phyloP scores from a whole-genome alignment of 2,113 vertebrate species.

The Triplophysa dalaica region DNA sequence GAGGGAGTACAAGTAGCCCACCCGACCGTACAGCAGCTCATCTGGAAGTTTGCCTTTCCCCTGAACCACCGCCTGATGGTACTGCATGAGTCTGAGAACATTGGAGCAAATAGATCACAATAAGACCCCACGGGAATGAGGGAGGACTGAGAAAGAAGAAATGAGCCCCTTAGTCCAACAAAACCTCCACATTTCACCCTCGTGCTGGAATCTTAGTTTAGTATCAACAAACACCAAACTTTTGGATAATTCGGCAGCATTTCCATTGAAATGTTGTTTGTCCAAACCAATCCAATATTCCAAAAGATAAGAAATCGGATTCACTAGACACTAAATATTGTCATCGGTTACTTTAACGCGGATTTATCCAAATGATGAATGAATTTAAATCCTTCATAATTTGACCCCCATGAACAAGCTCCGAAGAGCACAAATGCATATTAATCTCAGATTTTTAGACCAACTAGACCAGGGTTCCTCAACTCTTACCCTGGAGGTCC shows the following conservation, averaged over 20 bases:
- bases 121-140: constrained; percentile 20
- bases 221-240: constrained; percentile 3
- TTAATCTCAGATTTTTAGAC: no score
- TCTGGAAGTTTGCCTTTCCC: constrained; percentile 78
- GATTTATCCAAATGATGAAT: no score
- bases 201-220: neutral
- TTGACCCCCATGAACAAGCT: no score
- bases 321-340: neutral
- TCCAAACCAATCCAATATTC: neutral
- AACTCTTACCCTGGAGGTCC: no score
- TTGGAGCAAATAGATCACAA: constrained; percentile 16
- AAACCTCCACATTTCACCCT: constrained; percentile 7
- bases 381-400: no score
- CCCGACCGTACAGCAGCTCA: constrained; percentile 89
- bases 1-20: constrained; percentile 88
- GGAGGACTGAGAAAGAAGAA: neutral
- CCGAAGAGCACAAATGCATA: no score
- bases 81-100: constrained; percentile 80
- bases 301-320: neutral
- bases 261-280: neutral
- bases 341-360: no score
- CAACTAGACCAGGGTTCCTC: no score
- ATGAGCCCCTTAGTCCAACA: constrained; percentile 11
- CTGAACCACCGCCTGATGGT: constrained; percentile 73
- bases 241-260: neutral